Base-by-base conservation (phyloP, 2,888 invertebrate genomes). In the Camptogramma bilineatum region DNA sequence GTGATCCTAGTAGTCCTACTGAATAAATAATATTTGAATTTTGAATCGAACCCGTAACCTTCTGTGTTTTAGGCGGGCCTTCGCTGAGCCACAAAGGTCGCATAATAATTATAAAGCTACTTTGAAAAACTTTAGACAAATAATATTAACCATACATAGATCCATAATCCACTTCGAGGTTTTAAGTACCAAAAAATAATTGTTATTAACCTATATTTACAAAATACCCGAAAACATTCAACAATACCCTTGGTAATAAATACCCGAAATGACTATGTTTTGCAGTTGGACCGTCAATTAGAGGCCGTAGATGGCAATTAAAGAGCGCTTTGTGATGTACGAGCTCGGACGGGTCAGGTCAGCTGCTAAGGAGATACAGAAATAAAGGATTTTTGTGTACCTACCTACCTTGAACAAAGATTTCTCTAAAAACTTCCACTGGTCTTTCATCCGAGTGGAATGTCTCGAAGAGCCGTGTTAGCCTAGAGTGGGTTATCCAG, bases 261-360 rank as follows among this genome's bases (percentile, higher is more conserved):
- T 64, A 34, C 46, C 16, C 54, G 18, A 64, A 64, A 64, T 64
- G 28, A 64, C 60, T 56, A 56, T 64, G 56, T 64, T 64, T 60
- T 16, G 8, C 17, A 21, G 9, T 44, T n/a, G 24, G 34, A 16
- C 48, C 64, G 18, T 60, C 64, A 67, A 62, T 67, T 69, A 58
- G 62, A 28, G 46, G 42, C 3, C 50, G 47, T 44, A 67, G 60
- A 62, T 70, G 58, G 59, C 63, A 70, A 70, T 70, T 70, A 70
- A 63, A 67, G 63, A 67, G 31, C 65, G 54, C 63, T 67, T 67
- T 65, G 63, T 59, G 52, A 39, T 52, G 10, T 18, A 52, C 18
- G 44, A 44, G 21, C 42, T 52, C 39, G 2, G 52, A 34, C 52
- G 42, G 53, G 53, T 53, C 44, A 53, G 44, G 28, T 54, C 44